Evolutionary conservation across 2,888 invertebrate genomes (phyloP), one percentile per base, ranked within the genome.

Genomic region (Formica aserva): DNA sequence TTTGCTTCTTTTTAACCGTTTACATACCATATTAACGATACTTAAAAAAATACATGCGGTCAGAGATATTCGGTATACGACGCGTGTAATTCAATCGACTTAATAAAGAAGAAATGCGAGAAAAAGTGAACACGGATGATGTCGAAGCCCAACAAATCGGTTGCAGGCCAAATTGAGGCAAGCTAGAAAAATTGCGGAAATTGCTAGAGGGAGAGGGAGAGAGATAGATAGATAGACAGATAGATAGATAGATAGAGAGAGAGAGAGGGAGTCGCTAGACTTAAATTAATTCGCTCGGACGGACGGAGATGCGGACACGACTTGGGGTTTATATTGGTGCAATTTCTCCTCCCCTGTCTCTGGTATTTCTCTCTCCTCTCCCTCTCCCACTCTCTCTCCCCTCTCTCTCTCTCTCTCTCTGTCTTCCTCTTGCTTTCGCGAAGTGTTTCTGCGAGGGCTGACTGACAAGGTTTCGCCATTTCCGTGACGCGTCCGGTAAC

Each of bases 241-340:
- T 18, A 48, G 4, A 48, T n/a, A n/a, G 48, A 22, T 22, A 22
- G 0, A 22, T 22, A 48, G 48, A 48, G 5, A 18, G 18, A 48
- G 48, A 48, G 18, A n/a, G n/a, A 52, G 52, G n/a, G 8, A 52
- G 87, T 86, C 85, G 86, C 89, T 88, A 89, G 91, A 91, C 90
- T 92, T 92, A 92, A 92, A 92, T 92, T 92, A 92, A 92, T 92
- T 92, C 91, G 88, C 90, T 89, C 85, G 90, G 92, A 91, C 90
- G 89, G 84, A 85, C 85, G 85, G 86, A 83, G 66, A 78, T 82
- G 63, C 78, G 85, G 84, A 87, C 52, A 52, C 83, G 85, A 88
- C 84, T 87, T 86, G 83, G 83, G 89, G 84, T 89, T 86, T 86
- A 89, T 89, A 86, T 89, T 86, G 86, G 84, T 76, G 82, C 85